A percentile compares a stretch with the other conserved stretches of the same genome.
Conservation (phyloP, 1,140 invertebrate species). For the Thaumatotibia leucotreta region DNA sequence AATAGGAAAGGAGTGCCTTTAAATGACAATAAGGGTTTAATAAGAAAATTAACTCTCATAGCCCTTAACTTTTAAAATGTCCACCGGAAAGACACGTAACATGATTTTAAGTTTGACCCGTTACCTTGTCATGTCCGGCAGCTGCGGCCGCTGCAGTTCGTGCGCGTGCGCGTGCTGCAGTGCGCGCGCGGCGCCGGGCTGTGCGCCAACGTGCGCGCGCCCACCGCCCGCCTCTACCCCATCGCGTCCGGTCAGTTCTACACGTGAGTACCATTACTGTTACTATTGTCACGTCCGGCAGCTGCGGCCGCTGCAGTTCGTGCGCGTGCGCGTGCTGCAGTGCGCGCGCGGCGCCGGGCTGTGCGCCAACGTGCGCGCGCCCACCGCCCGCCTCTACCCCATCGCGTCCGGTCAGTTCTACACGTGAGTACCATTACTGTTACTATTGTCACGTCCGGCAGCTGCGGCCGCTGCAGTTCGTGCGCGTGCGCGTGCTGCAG, state of each 20-base stretch:
- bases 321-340: conserved; percentile 43
- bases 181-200: conserved; percentile 26
- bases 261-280: conserved; percentile 35
- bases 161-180: conserved; percentile 43
- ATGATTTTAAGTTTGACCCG: no score
- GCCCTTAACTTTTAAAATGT: no score
- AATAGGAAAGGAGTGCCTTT: no score
- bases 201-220: conserved; percentile 44
- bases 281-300: conserved; percentile 15
- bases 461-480: conserved; percentile 41
- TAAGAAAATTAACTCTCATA: no score
- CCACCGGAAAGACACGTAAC: no score
- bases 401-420: conserved; percentile 31
- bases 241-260: conserved; percentile 31
- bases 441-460: conserved; percentile 15
- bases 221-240: conserved; percentile 41
- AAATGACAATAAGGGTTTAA: no score
- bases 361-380: conserved; percentile 44
- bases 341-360: conserved; percentile 26
- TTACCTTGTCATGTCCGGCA: conserved; percentile 16
- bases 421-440: conserved; percentile 35
- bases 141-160: conserved; percentile 41
- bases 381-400: conserved; percentile 41
- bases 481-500: conserved; percentile 43
- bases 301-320: conserved; percentile 41